phyloP scores from a whole-genome alignment of 2,888 invertebrate genomes.

The Melanophora roralis region DNA sequence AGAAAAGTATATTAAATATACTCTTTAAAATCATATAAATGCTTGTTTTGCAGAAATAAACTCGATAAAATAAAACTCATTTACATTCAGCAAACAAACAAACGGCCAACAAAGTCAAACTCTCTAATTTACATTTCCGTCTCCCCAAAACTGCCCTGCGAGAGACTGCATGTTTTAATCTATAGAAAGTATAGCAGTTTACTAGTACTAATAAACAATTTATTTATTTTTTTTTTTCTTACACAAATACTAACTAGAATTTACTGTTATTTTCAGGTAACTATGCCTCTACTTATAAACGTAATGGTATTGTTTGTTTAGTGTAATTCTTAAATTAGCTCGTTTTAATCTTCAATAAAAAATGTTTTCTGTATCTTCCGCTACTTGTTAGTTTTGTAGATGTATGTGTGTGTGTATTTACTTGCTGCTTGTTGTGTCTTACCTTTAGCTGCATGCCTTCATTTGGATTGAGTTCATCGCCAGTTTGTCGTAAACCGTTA shows the following conservation, averaged over 20 bases:
- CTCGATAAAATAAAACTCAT: constrained; percentile 24
- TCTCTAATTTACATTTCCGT: constrained; percentile 1
- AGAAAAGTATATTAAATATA: constrained; percentile 17
- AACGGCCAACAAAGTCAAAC: neutral
- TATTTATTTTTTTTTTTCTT: constrained; percentile 36
- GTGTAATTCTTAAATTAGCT: constrained; percentile 52
- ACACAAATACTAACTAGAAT: neutral
- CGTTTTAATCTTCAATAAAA: constrained; percentile 39
- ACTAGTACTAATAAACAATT: constrained; percentile 26
- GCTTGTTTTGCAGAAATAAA: constrained; percentile 1
- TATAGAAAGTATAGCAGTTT: constrained; percentile 5
- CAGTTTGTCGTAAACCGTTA: constrained; percentile 75
- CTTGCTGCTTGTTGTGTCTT: constrained; percentile 61
- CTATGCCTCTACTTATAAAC: neutral
- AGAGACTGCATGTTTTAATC: neutral
- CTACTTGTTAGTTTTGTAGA: constrained; percentile 1
- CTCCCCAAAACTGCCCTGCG: neutral
- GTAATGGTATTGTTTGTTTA: neutral
- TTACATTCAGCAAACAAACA: constrained; percentile 30
- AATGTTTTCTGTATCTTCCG: neutral
- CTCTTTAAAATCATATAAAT: constrained; percentile 30
- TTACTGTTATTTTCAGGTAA: neutral
- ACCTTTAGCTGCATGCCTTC: constrained; percentile 77
- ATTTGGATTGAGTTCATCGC: constrained; percentile 75
- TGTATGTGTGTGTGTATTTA: neutral